A percentile compares a stretch with the other conserved stretches of the same genome.
These are phyloP conservation scores for Mimumesa dahlbomi DNA, from an alignment of 2,888 invertebrate species.

Conservation along the genomic window DNA sequence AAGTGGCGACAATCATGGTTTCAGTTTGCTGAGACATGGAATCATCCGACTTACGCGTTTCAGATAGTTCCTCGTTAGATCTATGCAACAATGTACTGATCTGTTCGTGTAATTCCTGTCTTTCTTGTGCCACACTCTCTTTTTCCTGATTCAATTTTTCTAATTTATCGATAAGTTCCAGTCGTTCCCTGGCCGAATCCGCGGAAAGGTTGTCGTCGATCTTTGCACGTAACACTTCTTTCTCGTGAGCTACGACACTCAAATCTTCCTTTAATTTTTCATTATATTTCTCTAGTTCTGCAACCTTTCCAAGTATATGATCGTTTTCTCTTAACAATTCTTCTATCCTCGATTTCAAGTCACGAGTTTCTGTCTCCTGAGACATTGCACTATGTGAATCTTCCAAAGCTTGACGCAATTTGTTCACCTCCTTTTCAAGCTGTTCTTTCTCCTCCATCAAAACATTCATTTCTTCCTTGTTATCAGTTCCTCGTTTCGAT, in stretches of 20 bases:
- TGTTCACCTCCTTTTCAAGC: conserved; percentile 67
- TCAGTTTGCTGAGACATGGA: conserved; percentile 27
- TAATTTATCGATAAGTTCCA: conserved; percentile 87
- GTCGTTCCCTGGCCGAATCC: conserved; percentile 84
- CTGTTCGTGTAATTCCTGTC: conserved; percentile 78
- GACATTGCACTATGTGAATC: conserved; percentile 18
- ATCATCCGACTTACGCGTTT: conserved; percentile 51
- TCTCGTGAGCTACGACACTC: conserved; percentile 80
- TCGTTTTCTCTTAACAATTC: conserved; percentile 54
- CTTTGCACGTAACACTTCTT: conserved; percentile 85
- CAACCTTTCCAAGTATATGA: conserved; percentile 71
- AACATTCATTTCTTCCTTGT: conserved; percentile 35
- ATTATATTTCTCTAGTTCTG: conserved; percentile 63
- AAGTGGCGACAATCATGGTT: conserved; percentile 47
- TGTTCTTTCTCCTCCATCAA: conserved; percentile 61
- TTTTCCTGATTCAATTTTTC: conserved; percentile 84
- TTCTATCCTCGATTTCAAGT: conserved; percentile 38
- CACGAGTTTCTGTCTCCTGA: conserved; percentile 31
- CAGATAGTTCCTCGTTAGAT: conserved; percentile 80
- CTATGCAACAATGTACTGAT: conserved; percentile 79
- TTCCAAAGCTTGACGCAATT: conserved; percentile 42
- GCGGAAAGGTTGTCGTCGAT: conserved; percentile 81
- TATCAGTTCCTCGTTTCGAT: conserved; percentile 28
- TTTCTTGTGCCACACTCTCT: conserved; percentile 81
- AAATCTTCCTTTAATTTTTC: conserved; percentile 52